Percentiles rank a stretch among this genome's conserved stretches.
Evolutionary conservation across 1,140 invertebrate genomes (phyloP).

Genomic region (Drosophila arizonae): DNA sequence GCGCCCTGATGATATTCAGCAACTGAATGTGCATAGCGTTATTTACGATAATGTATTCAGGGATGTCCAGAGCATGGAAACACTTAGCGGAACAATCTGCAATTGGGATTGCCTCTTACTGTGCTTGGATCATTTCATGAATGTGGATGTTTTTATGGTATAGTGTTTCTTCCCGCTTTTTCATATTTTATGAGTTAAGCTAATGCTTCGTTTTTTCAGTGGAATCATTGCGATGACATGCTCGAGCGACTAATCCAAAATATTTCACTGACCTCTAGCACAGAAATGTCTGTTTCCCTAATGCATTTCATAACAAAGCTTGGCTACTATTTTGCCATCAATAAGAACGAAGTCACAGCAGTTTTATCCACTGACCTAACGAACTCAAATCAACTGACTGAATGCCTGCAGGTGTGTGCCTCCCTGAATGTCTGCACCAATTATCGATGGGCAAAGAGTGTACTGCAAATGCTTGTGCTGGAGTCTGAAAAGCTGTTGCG

Average conservation of each 20-base stretch:
- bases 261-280: conserved; percentile 46
- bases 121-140: conserved; percentile 60
- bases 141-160: conserved; percentile 51
- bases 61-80: conserved; percentile 59
- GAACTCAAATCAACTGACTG: conserved; percentile 18
- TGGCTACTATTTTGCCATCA: conserved; percentile 61
- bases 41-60: conserved; percentile 61
- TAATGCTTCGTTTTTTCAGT: conserved; percentile 23
- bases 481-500: conserved; percentile 63
- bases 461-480: conserved; percentile 63
- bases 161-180: too few species aligned
- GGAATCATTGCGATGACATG: conserved; percentile 72
- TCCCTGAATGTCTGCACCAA: conserved; percentile 51
- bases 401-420: conserved; percentile 40
- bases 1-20: conserved; percentile 47
- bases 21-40: conserved; percentile 60
- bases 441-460: conserved; percentile 64
- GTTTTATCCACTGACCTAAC: conserved; percentile 40
- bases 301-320: conserved; percentile 56
- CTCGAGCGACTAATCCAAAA: conserved; percentile 60
- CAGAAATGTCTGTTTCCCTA: conserved; percentile 47
- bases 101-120: conserved; percentile 63
- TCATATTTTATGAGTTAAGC: too few species aligned
- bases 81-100: conserved; percentile 27
- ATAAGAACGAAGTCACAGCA: conserved; percentile 40